Base-by-base conservation (phyloP, 2,797 vertebrate genomes). In the Sebastolobus altivelis region DNA sequence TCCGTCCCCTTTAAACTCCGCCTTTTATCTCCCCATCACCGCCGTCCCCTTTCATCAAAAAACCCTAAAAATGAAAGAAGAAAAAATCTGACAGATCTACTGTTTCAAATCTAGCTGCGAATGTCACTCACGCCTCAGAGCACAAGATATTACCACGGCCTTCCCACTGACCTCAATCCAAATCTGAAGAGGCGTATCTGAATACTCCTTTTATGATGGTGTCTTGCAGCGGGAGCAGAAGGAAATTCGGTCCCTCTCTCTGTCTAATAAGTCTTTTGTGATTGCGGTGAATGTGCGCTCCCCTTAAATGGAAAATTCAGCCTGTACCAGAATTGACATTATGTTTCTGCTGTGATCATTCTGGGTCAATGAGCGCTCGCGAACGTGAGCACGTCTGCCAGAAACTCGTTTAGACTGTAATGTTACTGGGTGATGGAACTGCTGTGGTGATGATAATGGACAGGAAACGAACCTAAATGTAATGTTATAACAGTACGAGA, bases 81-180 rank as follows among this genome's bases (percentile, higher is more conserved):
- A 25, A 65, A 68, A 82, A 89, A 84, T 89, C 80, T 78, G 85
- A 90, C 87, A 86, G 86, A 85, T 89, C 79, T 81, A 75, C 78
- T 88, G 80, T 93, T 91, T 90, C 79, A 88, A 88, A 92, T 92
- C 80, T 56, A 77, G 80, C 83, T 35, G 80, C 60, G 87, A 89
- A 85, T 87, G 93, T 92, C 90, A 85, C 83, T 90, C 85, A 85
- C 46, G 80, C 89, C 84, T 93, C 81, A 81, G 89, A 88, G 88
- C 82, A 78, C 83, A 81, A 79, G 82, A 89, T 90, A 93, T 93
- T 90, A 92, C 87, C 55, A 25, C 61, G 76, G 92, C 91, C 89
- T 92, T 89, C 89, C 83, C 88, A 61, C 89, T 94, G 93, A 93
- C 93, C 93, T 93, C 93, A 90, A 92, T 93, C 92, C 92, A 91